phyloP scores from a whole-genome alignment of 2,888 invertebrate species.

The Drosophila mettleri region DNA sequence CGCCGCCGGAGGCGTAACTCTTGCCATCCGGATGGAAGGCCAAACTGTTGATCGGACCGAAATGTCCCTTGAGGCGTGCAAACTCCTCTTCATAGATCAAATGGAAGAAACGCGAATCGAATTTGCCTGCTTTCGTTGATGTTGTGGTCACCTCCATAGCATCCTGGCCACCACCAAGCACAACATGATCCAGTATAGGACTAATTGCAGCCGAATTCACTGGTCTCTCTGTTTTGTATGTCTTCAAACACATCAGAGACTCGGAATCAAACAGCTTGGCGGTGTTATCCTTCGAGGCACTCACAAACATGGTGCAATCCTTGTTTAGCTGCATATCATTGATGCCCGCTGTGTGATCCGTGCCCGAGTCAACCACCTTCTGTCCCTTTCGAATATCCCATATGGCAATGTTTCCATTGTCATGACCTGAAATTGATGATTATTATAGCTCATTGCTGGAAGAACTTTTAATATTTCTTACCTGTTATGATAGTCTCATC shows the following conservation, averaged over 20 bases:
- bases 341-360: slow-evolving; percentile 94
- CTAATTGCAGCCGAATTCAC: slow-evolving; percentile 99
- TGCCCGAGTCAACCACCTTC: slow-evolving; percentile 90
- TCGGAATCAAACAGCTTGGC: slow-evolving; percentile 97
- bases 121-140: slow-evolving; percentile 96
- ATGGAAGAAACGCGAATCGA: slow-evolving; percentile 97
- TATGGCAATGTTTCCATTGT: slow-evolving; percentile 95
- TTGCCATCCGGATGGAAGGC: slow-evolving; percentile 99
- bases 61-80: slow-evolving; percentile 99
- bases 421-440: slow-evolving; percentile 87
- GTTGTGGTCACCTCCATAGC: slow-evolving; percentile 99
- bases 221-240: slow-evolving; percentile 98
- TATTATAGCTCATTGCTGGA: background rate
- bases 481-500: slow-evolving; percentile 96
- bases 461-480: slow-evolving; percentile 7
- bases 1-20: slow-evolving; percentile 98
- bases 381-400: slow-evolving; percentile 97
- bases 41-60: slow-evolving; percentile 99
- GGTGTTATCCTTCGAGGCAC: slow-evolving; percentile 98
- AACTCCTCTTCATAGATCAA: slow-evolving; percentile 98
- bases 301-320: slow-evolving; percentile 97
- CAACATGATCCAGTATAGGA: slow-evolving; percentile 97
- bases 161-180: slow-evolving; percentile 99
- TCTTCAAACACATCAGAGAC: slow-evolving; percentile 94
- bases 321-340: slow-evolving; percentile 98